A percentile compares a stretch with the other conserved stretches of the same genome.
Conservation (phyloP, 1,140 invertebrate species). For the Melitaea cinxia region DNA sequence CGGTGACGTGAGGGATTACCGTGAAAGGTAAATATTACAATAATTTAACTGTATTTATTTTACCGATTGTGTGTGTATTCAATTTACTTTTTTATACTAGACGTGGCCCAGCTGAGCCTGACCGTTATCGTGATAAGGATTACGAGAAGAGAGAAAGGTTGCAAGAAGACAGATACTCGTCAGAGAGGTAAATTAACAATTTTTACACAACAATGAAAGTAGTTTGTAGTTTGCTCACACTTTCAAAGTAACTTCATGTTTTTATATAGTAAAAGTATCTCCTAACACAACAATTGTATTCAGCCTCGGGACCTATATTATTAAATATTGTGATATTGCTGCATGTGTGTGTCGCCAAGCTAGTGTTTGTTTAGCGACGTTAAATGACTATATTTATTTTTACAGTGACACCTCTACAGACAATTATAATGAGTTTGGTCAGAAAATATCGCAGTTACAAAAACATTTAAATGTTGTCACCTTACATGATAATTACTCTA, state of each 20-base stretch:
- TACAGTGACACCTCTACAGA: slow-evolving; percentile 80
- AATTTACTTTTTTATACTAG: background rate
- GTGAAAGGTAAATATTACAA: slow-evolving; percentile 54
- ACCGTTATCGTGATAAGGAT: slow-evolving; percentile 60
- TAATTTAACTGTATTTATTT: slow-evolving; percentile 1
- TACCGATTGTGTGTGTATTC: background rate
- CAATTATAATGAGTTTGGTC: slow-evolving; percentile 73
- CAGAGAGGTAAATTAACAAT: slow-evolving; percentile 54
- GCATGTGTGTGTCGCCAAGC: slow-evolving; percentile 44
- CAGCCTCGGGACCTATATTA: background rate
- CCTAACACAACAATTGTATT: background rate
- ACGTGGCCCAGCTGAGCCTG: slow-evolving; percentile 37
- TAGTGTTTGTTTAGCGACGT: slow-evolving; percentile 50
- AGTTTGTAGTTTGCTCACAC: slow-evolving; percentile 11
- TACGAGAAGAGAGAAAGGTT: slow-evolving; percentile 66
- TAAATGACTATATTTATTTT: slow-evolving; percentile 79
- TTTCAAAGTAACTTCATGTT: slow-evolving; percentile 6
- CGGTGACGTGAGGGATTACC: slow-evolving; percentile 56
- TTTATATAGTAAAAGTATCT: slow-evolving; percentile 4
- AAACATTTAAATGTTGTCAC: slow-evolving; percentile 75
- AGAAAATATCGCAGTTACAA: slow-evolving; percentile 73
- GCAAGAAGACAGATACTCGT: slow-evolving; percentile 53
- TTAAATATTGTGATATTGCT: slow-evolving; percentile 7
- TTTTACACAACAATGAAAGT: background rate
- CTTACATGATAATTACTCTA: slow-evolving; percentile 69